Percentiles rank a stretch among this genome's conserved stretches.
Evolutionary conservation across 2,113 vertebrate species (phyloP).

Genomic region (Pseudorhombus dupliciocellatus): DNA sequence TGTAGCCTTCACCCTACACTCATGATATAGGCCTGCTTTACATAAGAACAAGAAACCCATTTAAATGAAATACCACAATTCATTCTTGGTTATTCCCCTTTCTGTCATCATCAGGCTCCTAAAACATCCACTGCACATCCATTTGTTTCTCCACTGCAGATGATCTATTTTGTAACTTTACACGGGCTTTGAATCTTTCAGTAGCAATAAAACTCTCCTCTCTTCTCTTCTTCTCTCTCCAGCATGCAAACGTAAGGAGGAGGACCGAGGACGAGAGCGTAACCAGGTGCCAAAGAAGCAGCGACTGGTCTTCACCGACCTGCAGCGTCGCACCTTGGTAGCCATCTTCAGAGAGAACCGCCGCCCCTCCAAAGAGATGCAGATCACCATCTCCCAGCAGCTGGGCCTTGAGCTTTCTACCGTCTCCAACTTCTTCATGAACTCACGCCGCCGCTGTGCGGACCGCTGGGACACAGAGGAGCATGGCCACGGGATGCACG

Average conservation of each 20-base stretch:
- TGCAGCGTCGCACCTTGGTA: conserved; percentile 96
- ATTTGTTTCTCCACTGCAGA: not conserved
- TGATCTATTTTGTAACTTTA: not conserved
- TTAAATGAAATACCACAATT: not conserved
- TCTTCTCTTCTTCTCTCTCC: conserved; percentile 29
- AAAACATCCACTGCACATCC: not conserved
- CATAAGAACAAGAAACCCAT: not conserved
- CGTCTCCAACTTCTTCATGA: conserved; percentile 99
- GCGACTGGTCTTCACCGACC: conserved; percentile 98
- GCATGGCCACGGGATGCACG: conserved; percentile 65
- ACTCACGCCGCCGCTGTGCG: conserved; percentile 93
- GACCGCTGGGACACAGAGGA: conserved; percentile 90
- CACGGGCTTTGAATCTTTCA: not conserved
- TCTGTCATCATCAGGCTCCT: no score
- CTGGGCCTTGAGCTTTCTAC: conserved; percentile 97
- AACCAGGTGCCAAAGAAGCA: conserved; percentile 97
- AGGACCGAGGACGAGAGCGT: conserved; percentile 95
- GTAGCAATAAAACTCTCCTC: not conserved
- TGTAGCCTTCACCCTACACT: not conserved
- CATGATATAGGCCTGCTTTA: not conserved
- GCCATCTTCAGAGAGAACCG: conserved; percentile 99
- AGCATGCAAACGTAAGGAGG: conserved; percentile 99
- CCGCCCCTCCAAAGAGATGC: conserved; percentile 98
- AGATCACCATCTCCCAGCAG: conserved; percentile 98
- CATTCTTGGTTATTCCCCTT: not conserved